These are phyloP conservation scores for Muscidifurax raptorellus DNA, from an alignment of 1,140 invertebrate species.

Conservation along the genomic window DNA sequence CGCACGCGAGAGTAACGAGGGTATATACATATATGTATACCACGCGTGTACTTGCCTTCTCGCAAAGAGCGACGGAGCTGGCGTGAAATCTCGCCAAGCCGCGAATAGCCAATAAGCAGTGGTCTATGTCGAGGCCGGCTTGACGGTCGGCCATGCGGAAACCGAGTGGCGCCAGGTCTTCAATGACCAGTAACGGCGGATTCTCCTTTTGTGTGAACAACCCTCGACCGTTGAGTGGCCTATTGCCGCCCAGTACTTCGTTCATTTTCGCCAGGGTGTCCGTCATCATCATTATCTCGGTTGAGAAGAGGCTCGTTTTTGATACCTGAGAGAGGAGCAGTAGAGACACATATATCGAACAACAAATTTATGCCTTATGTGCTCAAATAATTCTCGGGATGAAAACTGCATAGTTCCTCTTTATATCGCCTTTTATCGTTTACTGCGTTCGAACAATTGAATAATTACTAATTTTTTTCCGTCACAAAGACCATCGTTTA, in stretches of 20 bases:
- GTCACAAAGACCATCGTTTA: too few species aligned
- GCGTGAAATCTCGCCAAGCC: slow-evolving; percentile 79
- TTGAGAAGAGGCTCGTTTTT: slow-evolving; percentile 61
- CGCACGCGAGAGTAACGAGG: background rate
- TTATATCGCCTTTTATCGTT: too few species aligned
- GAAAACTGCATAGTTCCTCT: too few species aligned
- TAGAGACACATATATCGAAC: too few species aligned
- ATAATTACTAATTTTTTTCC: too few species aligned
- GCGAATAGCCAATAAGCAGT: slow-evolving; percentile 74
- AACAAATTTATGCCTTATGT: too few species aligned
- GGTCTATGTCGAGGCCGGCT: slow-evolving; percentile 75
- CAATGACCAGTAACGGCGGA: slow-evolving; percentile 73
- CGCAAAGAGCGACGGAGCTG: slow-evolving; percentile 74
- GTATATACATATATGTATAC: too few species aligned
- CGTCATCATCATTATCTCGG: slow-evolving; percentile 71
- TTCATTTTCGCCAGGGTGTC: slow-evolving; percentile 68
- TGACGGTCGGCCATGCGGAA: slow-evolving; percentile 77
- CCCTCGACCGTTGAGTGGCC: slow-evolving; percentile 61
- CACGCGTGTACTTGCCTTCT: slow-evolving; percentile 68
- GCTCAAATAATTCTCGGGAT: too few species aligned
- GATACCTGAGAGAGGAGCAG: too few species aligned
- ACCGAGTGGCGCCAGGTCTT: slow-evolving; percentile 76
- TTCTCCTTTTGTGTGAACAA: slow-evolving; percentile 65
- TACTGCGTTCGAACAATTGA: too few species aligned
- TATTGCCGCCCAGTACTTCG: slow-evolving; percentile 52